Conservation (phyloP, 2,888 invertebrate genomes). For the Globia sparganii region DNA sequence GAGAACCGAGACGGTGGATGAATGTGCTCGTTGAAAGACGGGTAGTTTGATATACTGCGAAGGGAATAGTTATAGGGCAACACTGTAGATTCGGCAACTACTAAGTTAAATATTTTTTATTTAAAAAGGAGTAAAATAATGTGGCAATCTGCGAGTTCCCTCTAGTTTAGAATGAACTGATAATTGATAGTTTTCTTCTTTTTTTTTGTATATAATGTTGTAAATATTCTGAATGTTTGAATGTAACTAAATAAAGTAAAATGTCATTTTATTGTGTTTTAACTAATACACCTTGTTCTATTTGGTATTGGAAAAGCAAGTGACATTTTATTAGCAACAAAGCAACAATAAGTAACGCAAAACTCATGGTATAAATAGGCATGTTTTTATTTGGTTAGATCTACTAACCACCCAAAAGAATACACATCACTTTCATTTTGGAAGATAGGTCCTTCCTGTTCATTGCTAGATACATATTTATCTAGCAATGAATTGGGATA, state of each 20-base stretch:
- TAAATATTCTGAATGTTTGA: neutral
- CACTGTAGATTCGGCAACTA: slow-evolving; percentile 1
- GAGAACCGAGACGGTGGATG: slow-evolving; percentile 97
- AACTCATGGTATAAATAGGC: neutral
- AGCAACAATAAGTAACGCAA: neutral
- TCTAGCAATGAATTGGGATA: neutral
- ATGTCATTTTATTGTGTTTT: neutral
- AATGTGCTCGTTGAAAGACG: slow-evolving; percentile 95
- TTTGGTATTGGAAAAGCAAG: neutral
- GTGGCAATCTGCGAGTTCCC: neutral
- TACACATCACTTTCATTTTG: neutral
- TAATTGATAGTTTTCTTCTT: neutral
- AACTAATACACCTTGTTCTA: neutral
- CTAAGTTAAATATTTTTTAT: slow-evolving; percentile 3
- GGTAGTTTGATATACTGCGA: slow-evolving; percentile 94
- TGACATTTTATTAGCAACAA: slow-evolving; percentile 1
- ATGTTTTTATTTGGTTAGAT: neutral
- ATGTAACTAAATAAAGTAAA: neutral
- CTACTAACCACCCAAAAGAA: neutral
- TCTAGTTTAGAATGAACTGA: neutral
- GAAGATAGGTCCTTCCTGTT: neutral
- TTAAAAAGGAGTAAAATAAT: neutral
- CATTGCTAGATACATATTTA: neutral
- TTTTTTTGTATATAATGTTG: neutral
- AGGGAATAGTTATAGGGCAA: slow-evolving; percentile 10